Evolutionary conservation across 2,888 invertebrate genomes (phyloP).

Genomic region (Amaurobius ferox): DNA sequence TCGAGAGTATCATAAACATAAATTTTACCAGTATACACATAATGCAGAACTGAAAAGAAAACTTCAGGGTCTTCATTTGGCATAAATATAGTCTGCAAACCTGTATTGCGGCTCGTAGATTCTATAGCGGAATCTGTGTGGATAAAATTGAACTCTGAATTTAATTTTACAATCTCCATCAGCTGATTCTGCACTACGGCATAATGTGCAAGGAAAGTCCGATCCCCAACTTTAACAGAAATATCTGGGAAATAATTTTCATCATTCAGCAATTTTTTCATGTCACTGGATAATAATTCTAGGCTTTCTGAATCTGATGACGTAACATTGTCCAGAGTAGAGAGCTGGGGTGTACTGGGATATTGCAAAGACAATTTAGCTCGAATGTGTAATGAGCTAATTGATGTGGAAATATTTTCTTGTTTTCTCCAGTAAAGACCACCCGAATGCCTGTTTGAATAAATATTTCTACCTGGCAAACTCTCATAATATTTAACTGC

Average conservation of each 20-base stretch:
- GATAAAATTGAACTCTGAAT: neutral
- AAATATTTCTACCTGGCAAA: neutral
- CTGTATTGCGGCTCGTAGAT: neutral
- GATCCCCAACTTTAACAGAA: neutral
- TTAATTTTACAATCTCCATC: neutral
- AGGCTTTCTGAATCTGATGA: too few species aligned
- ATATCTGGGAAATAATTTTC: slow-evolving; percentile 10
- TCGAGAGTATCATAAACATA: neutral
- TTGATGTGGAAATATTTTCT: neutral
- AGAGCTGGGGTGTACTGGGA: neutral
- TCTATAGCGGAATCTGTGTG: too few species aligned
- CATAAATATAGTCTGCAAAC: neutral
- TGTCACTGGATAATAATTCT: neutral
- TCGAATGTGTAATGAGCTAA: neutral
- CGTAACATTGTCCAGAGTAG: too few species aligned
- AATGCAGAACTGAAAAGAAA: slow-evolving; percentile 5
- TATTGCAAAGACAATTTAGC: neutral
- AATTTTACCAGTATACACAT: neutral
- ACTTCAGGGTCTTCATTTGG: neutral
- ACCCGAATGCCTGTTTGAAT: neutral
- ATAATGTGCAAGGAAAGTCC: neutral
- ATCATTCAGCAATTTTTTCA: neutral
- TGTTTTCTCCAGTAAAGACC: neutral
- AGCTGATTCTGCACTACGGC: neutral
- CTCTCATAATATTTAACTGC: neutral